Base-by-base conservation (phyloP, 2,113 vertebrate species). In the Sylvilagus bachmani region DNA sequence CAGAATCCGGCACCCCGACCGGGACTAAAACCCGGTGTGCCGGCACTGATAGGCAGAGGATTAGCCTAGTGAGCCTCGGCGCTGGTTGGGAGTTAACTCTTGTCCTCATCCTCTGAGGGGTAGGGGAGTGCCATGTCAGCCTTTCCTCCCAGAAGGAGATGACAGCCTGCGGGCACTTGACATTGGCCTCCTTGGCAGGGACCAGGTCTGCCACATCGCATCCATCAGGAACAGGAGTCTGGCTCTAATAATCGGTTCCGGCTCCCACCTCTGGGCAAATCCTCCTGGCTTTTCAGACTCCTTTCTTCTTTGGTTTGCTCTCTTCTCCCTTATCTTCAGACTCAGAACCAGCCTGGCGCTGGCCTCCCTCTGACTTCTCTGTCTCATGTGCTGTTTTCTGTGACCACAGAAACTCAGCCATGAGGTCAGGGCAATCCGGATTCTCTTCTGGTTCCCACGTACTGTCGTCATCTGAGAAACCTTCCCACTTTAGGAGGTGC, bases 401-500 rank as follows among this genome's bases (percentile, higher is more conserved):
- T 2, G 99, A 99, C 90, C 99, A 99, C 21, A 99, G 98, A 95
- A 99, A 99, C 78, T 99, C 99, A 1, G 99, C 99, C 10, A 99
- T 99, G 95, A 99, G 98, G 95, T 99, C 99, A 0, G 99, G 99
- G 97, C 99, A 99, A 96, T 99, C 99, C 38, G 99, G 97, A 98
- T 99, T 99, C 44, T 44, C 44, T 44, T 44, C 6, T 44, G 44
- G 44, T 44, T 44, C 44, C 5, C 44, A 44, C 44, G 99, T 99
- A 98, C 99, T 99, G 82, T 99, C 99, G 44, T 99, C 99, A 99
- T 99, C 98, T 0, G 99, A 99, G 98, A 99, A 99, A 14, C 99
- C 99, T 96, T 99, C 99, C 99, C 99, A 99, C 97, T 44, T 99
- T 99, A 99, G 99, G 49, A 99, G 98, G 69, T 99, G 99, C 88